Conservation (phyloP, 1,140 invertebrate genomes). For the Penaeus chinensis region DNA sequence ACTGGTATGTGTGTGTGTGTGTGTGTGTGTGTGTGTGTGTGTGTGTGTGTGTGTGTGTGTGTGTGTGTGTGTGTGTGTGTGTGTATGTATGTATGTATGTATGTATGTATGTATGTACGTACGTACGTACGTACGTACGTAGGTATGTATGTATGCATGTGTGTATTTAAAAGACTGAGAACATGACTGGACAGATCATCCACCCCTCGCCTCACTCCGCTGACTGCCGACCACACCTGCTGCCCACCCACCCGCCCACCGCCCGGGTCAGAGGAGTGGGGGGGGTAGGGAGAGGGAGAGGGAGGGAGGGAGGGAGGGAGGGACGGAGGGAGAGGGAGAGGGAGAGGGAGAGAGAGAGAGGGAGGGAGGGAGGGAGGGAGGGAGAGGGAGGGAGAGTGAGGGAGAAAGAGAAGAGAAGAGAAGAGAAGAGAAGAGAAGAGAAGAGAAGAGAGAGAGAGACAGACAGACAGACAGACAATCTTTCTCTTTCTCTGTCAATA, state of each 20-base stretch:
- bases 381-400: background rate
- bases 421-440: background rate
- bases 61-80: too few relatives aligned
- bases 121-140: constrained; percentile 28
- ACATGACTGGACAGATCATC: background rate
- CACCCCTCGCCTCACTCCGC: too few relatives aligned
- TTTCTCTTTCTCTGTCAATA: too few relatives aligned
- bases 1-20: background rate
- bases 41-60: background rate
- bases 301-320: too few relatives aligned
- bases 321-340: background rate
- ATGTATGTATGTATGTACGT: constrained; percentile 4
- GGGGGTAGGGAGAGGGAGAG: background rate
- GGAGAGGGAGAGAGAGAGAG: background rate
- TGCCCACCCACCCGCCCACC: too few relatives aligned
- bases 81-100: background rate
- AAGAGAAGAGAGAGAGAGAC: background rate
- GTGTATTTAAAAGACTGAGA: constrained; percentile 24
- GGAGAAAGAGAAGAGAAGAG: background rate
- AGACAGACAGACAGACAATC: background rate
- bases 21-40: background rate
- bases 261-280: background rate
- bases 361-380: background rate
- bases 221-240: too few relatives aligned
- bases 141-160: constrained; percentile 27